phyloP scores from a whole-genome alignment of 2,797 vertebrate species.

The Halcyon smyrnensis region DNA sequence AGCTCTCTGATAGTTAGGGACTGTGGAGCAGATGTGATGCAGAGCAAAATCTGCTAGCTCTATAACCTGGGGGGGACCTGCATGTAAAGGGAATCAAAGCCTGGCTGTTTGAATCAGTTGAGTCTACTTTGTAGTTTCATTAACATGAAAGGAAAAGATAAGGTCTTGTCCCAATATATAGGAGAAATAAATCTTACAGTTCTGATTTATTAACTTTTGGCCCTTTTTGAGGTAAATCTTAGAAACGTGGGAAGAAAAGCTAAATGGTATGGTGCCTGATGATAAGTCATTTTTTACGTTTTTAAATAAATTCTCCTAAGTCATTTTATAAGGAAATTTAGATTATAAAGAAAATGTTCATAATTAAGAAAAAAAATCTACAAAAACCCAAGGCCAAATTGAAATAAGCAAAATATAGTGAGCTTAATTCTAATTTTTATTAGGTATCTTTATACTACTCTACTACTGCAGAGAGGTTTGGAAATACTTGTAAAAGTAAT shows the following conservation, averaged over 20 bases:
- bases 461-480: background rate
- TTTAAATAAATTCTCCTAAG: background rate
- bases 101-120: background rate
- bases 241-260: background rate
- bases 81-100: background rate
- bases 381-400: background rate
- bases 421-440: background rate
- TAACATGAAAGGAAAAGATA: background rate
- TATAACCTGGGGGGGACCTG: background rate
- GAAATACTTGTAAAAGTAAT: constrained; percentile 1
- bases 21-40: background rate
- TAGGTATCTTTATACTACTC: background rate
- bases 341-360: background rate
- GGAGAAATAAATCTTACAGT: background rate
- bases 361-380: background rate
- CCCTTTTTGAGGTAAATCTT: background rate
- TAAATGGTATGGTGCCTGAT: background rate
- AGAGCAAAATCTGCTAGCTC: background rate
- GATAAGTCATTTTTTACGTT: background rate
- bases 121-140: background rate
- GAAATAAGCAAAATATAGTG: background rate
- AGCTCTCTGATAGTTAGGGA: background rate
- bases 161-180: background rate
- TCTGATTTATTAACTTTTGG: background rate
- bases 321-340: background rate